A percentile compares a stretch with the other conserved stretches of the same genome.
Evolutionary conservation across 2,113 vertebrate species (phyloP).

Genomic region (Manacus vitellinus): DNA sequence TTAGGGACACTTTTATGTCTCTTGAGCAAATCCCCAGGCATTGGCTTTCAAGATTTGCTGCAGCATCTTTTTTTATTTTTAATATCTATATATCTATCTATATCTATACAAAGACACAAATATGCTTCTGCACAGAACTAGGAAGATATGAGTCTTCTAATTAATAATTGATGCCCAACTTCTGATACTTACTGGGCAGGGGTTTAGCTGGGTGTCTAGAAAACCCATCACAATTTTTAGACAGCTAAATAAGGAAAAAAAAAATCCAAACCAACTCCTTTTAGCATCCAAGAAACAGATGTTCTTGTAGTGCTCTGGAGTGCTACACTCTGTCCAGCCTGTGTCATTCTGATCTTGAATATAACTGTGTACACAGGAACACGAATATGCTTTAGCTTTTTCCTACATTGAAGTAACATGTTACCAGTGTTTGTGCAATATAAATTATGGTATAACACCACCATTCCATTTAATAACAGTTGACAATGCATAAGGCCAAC

Average conservation of each 20-base stretch:
- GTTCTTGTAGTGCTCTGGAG: not conserved
- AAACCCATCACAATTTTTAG: not conserved
- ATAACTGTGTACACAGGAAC: not conserved
- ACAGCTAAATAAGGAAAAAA: not conserved
- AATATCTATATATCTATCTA: not conserved
- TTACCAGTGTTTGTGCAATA: not conserved
- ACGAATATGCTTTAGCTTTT: not conserved
- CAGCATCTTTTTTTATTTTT: not conserved
- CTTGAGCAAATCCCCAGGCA: not conserved
- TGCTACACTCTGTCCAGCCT: not conserved
- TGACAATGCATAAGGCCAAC: not conserved
- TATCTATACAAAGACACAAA: not conserved
- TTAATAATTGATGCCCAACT: not conserved
- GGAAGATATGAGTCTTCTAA: not conserved
- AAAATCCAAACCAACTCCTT: not conserved
- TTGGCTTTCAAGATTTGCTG: not conserved
- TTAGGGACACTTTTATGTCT: not conserved
- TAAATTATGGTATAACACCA: not conserved
- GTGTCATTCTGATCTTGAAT: not conserved
- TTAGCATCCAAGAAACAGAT: not conserved
- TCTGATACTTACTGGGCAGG: not conserved
- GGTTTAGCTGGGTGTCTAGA: not conserved
- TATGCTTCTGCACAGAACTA: not conserved
- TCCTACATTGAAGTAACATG: not conserved
- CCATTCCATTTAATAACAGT: not conserved